Percentiles rank a stretch among this genome's conserved stretches.
phyloP scores from a whole-genome alignment of 2,113 vertebrate species.

The Polypterus bichir region DNA sequence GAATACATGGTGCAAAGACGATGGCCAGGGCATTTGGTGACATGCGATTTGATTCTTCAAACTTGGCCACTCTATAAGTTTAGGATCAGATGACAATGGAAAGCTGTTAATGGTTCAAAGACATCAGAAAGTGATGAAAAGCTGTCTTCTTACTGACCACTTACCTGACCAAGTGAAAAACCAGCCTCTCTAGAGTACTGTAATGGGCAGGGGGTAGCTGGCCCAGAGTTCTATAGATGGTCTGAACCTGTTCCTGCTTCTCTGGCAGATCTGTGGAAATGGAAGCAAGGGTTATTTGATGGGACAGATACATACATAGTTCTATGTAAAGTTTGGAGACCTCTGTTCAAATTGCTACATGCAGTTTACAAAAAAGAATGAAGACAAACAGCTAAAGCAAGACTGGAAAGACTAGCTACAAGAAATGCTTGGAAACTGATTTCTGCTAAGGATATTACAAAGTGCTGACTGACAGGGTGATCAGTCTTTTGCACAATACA shows the following conservation, averaged over 20 bases:
- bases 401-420: not conserved
- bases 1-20: constrained; percentile 84
- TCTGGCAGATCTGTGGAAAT: constrained; percentile 69
- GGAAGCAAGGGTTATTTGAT: not conserved
- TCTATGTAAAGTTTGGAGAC: not conserved
- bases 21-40: constrained; percentile 85
- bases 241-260: constrained; percentile 76
- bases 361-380: not conserved
- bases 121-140: no score
- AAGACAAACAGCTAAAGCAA: constrained; percentile 4
- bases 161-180: constrained; percentile 94
- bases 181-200: constrained; percentile 74
- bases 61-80: constrained; percentile 68
- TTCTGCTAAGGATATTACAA: no score
- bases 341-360: not conserved
- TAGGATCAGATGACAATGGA: not conserved
- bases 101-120: no score
- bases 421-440: no score
- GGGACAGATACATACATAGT: not conserved
- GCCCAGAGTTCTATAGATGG: constrained; percentile 75
- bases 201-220: constrained; percentile 76
- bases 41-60: constrained; percentile 89
- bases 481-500: no score
- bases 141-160: not conserved
- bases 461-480: no score